phyloP scores from a whole-genome alignment of 1,140 invertebrate species.

The Drosophila ogumai region DNA sequence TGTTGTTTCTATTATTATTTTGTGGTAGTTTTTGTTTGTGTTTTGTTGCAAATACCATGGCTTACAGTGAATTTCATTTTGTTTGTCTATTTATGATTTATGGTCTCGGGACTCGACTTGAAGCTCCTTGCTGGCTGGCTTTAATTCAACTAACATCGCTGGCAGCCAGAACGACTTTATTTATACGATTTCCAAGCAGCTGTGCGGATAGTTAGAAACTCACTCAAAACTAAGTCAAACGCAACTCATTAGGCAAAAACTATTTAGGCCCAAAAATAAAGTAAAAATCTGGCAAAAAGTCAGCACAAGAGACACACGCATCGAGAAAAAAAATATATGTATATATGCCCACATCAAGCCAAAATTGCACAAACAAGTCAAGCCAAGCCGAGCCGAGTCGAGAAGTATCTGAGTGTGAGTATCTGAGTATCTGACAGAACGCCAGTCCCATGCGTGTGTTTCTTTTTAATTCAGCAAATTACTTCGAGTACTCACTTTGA shows the following conservation, averaged over 20 bases:
- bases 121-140: conserved; percentile 19
- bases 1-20: neutral
- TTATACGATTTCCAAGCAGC: conserved; percentile 60
- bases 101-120: conserved; percentile 14
- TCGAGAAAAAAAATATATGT: conserved; percentile 40
- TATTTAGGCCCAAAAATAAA: conserved; percentile 61
- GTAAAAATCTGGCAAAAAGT: conserved; percentile 25
- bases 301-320: conserved; percentile 32
- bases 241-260: conserved; percentile 78
- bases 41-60: neutral
- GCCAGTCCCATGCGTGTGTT: conserved; percentile 11
- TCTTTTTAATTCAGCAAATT: conserved; percentile 49
- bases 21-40: neutral
- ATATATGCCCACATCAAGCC: conserved; percentile 67
- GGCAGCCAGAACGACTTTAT: conserved; percentile 57
- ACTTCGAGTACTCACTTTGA: conserved; percentile 50
- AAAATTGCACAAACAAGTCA: conserved; percentile 58
- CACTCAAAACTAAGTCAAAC: conserved; percentile 73
- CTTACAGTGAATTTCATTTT: conserved; percentile 75
- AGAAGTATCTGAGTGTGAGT: conserved; percentile 19
- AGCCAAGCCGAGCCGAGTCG: neutral
- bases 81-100: conserved; percentile 24
- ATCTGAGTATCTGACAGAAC: conserved; percentile 41
- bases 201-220: conserved; percentile 44
- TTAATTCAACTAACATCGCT: conserved; percentile 61